Conservation (phyloP, 2,113 vertebrate species). For the Festucalex cinctus region DNA sequence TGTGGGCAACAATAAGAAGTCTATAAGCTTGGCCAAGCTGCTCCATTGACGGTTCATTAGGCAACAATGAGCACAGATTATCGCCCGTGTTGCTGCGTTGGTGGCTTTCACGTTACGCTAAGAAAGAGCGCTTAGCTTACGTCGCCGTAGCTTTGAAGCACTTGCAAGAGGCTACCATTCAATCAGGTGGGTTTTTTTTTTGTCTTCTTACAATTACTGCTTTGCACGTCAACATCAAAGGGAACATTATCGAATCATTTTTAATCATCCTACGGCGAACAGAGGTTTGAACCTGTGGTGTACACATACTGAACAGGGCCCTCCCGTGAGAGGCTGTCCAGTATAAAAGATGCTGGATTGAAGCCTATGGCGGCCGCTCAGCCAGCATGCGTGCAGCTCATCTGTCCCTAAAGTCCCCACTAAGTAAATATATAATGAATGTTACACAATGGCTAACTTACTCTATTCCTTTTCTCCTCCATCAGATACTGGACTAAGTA, state of each 20-base stretch:
- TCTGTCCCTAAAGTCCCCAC: too few species aligned
- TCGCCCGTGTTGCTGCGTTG: constrained; percentile 46
- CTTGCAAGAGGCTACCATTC: constrained; percentile 12
- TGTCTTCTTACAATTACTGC: constrained; percentile 2
- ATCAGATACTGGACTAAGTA: neutral
- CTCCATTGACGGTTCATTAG: constrained; percentile 74
- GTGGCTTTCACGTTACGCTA: constrained; percentile 45
- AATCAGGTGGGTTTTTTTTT: constrained; percentile 46
- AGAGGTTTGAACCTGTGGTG: constrained; percentile 17
- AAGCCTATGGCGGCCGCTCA: constrained; percentile 6
- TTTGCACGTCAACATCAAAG: constrained; percentile 34
- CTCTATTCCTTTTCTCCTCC: neutral
- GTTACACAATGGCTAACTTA: neutral
- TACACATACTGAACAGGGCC: constrained; percentile 5
- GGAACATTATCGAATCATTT: constrained; percentile 1
- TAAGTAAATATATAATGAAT: neutral
- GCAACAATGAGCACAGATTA: constrained; percentile 69
- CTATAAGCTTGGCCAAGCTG: constrained; percentile 66
- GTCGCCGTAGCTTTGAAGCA: constrained; percentile 58
- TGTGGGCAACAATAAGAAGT: constrained; percentile 61
- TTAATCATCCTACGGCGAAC: constrained; percentile 7
- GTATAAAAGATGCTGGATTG: constrained; percentile 22
- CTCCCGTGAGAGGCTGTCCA: constrained; percentile 11
- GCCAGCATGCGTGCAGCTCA: neutral
- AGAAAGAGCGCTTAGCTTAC: constrained; percentile 57